These are phyloP conservation scores for Cololabis saira DNA, from an alignment of 2,113 vertebrate species.

Conservation along the genomic window DNA sequence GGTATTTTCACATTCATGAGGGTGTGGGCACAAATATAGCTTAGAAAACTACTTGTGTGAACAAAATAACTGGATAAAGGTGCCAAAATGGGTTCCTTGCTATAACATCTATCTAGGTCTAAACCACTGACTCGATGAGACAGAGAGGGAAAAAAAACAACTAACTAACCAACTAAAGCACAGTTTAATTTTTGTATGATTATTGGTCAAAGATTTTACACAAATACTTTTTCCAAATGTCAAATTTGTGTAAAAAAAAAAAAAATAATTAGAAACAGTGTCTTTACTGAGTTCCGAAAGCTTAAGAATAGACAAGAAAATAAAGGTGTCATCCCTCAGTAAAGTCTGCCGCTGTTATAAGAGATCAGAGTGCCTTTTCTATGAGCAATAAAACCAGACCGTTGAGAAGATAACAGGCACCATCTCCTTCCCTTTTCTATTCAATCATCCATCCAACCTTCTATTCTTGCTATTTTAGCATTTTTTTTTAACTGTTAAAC, in stretches of 20 bases:
- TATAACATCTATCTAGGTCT: no score
- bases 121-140: no score
- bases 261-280: neutral
- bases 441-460: neutral
- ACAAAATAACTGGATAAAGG: no score
- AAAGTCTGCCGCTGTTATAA: neutral
- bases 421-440: neutral
- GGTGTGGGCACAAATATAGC: no score
- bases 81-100: no score
- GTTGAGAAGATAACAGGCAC: conserved; percentile 9
- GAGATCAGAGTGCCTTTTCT: conserved; percentile 32
- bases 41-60: no score
- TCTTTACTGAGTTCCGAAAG: neutral
- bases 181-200: no score
- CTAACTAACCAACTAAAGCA: no score
- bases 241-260: neutral
- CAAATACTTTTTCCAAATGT: no score
- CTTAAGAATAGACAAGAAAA: neutral
- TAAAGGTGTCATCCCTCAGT: neutral
- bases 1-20: no score
- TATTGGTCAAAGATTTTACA: no score
- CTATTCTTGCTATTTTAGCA: neutral
- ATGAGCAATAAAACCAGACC: conserved; percentile 40
- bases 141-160: no score
- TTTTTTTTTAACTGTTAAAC: neutral